phyloP scores from a whole-genome alignment of 2,113 vertebrate genomes.

The Poecilia latipinna region DNA sequence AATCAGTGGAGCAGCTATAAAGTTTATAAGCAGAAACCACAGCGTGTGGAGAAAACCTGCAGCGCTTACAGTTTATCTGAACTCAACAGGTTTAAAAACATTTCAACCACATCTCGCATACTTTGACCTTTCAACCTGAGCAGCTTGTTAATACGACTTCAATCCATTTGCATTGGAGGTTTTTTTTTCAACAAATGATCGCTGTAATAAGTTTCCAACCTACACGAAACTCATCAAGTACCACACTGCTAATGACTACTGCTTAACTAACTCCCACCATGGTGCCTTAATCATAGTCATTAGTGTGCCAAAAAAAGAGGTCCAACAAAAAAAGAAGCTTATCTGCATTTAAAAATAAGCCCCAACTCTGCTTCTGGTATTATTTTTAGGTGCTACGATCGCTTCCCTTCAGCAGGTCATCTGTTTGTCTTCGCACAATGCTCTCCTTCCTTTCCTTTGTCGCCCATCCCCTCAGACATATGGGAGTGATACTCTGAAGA shows the following conservation, averaged over 20 bases:
- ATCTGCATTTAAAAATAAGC: constrained; percentile 46
- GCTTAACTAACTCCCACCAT: constrained; percentile 10
- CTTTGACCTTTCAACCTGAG: constrained; percentile 22
- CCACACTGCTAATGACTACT: constrained; percentile 33
- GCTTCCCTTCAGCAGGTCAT: constrained; percentile 15
- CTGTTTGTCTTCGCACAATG: constrained; percentile 13
- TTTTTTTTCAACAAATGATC: constrained; percentile 25
- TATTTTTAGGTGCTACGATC: constrained; percentile 59
- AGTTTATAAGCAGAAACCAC: constrained; percentile 40
- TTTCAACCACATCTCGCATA: not conserved
- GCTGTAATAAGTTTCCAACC: constrained; percentile 27
- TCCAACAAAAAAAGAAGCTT: constrained; percentile 4
- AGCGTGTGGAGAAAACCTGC: constrained; percentile 16
- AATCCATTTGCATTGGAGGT: constrained; percentile 10
- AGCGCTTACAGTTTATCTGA: not conserved
- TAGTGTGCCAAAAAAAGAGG: not conserved
- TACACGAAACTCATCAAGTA: constrained; percentile 33
- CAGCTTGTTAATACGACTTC: not conserved
- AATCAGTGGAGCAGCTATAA: constrained; percentile 30
- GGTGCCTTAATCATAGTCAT: constrained; percentile 35
- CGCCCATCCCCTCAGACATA: constrained; percentile 43
- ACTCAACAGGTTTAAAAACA: constrained; percentile 17
- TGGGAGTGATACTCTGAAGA: constrained; percentile 54
- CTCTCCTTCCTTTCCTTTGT: constrained; percentile 23
- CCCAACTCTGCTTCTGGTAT: constrained; percentile 19